Evolutionary conservation across 2,797 vertebrate species (phyloP), one percentile per base, ranked within the genome.

Genomic region (Sebastiscus tertius): DNA sequence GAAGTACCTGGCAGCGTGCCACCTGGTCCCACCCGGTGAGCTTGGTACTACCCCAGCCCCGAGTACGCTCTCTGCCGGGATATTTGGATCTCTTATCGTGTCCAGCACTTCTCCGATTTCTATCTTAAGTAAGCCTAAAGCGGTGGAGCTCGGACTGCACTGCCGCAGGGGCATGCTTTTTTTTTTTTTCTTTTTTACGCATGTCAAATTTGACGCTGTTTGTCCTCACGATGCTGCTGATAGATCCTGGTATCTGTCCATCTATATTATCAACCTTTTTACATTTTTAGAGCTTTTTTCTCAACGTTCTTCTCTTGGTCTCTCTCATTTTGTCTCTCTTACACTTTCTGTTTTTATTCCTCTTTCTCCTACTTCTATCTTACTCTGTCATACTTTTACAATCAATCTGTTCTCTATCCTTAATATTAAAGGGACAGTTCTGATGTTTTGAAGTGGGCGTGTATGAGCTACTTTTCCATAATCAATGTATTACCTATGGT

Each of bases 1-100:
- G 96, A 99, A 99, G 93, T 99, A 99, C 91, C 95, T 99, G 88
- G 97, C 97, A 1, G 98, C 98, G 87, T 98, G 94, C 90, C 98
- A 98, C 60, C 93, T 99, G 10, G 98, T 98, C 68, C 97, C 98
- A 24, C 97, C 97, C 18, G 98, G 98, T 99, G 93, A 97, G 97
- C 92, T 95, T 92, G 93, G 95, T 86, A 91, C 93, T 88, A 94
- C 93, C 87, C 94, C 96, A 58, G 93, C 93, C 87, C 96, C 94
- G 88, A 95, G 94, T 95, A 92, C 94, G 81, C 91, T 96, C 88
- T 95, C 95, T 88, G 93, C 95, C 65, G 96, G 96, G 92, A 96
- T 96, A 92, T 96, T 96, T 54, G 96, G 95, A 96, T 96, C 96
- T 90, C 95, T 96, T 88, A 96, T 96, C 93, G 94, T 96, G 93